Evolutionary conservation across 2,113 vertebrate species (phyloP).

Genomic region (Oncorhynchus keta): DNA sequence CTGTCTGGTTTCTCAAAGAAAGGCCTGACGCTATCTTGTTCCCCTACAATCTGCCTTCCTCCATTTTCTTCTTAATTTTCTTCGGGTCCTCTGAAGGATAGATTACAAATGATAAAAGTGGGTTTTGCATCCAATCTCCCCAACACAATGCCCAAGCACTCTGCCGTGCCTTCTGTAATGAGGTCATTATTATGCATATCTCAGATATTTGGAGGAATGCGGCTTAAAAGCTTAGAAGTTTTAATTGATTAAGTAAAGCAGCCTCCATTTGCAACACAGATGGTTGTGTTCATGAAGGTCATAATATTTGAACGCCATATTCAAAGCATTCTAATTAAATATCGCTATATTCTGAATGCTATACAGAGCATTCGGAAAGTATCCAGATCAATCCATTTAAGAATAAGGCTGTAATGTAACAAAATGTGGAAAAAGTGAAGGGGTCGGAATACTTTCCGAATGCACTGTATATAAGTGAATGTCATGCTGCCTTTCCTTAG

Average conservation of each 20-base stretch:
- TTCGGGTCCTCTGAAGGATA: constrained; percentile 21
- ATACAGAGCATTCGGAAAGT: neutral
- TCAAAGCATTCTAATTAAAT: constrained; percentile 48
- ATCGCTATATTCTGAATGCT: constrained; percentile 6
- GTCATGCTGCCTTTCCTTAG: constrained; percentile 8
- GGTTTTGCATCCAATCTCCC: constrained; percentile 39
- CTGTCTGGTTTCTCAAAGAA: constrained; percentile 32
- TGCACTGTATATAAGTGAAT: constrained; percentile 16
- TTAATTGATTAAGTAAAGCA: constrained; percentile 59
- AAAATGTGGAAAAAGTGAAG: too few relatives aligned
- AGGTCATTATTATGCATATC: constrained; percentile 58
- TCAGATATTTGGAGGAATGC: constrained; percentile 50
- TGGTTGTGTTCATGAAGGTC: constrained; percentile 39
- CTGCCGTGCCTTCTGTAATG: constrained; percentile 39
- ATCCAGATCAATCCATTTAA: too few relatives aligned
- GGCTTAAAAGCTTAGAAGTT: constrained; percentile 55
- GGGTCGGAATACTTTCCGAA: too few relatives aligned
- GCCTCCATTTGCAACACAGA: constrained; percentile 35
- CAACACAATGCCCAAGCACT: constrained; percentile 26
- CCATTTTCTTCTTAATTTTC: neutral
- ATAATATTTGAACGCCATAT: constrained; percentile 36
- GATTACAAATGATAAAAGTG: constrained; percentile 44
- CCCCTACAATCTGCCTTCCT: constrained; percentile 7
- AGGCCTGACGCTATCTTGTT: constrained; percentile 14
- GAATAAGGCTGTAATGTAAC: too few relatives aligned